These are phyloP conservation scores for Zele albiditarsus DNA, from an alignment of 2,888 invertebrate genomes.

Conservation along the genomic window DNA sequence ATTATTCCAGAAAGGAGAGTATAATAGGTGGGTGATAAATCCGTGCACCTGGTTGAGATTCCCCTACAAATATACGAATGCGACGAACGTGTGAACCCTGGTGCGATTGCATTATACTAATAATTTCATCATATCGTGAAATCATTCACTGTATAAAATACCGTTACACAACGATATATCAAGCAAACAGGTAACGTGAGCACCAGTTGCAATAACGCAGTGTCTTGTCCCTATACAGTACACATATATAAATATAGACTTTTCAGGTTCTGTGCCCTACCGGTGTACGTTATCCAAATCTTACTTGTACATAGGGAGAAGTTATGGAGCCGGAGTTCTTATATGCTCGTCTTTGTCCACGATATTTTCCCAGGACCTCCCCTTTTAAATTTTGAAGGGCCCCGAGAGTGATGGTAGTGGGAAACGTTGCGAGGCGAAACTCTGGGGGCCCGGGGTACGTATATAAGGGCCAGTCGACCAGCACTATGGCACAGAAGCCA, in stretches of 20 bases:
- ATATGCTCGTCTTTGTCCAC: slow-evolving; percentile 53
- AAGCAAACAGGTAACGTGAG: slow-evolving; percentile 50
- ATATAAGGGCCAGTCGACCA: slow-evolving; percentile 59
- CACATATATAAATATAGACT: not conserved
- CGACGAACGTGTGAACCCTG: slow-evolving; percentile 26
- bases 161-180: slow-evolving; percentile 37
- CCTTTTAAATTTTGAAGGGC: slow-evolving; percentile 37
- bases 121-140: slow-evolving; percentile 18
- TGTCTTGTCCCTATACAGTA: slow-evolving; percentile 36
- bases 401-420: slow-evolving; percentile 37
- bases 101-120: not conserved
- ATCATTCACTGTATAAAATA: slow-evolving; percentile 29
- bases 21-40: not conserved
- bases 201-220: slow-evolving; percentile 1
- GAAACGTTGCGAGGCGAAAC: slow-evolving; percentile 33
- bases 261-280: slow-evolving; percentile 1
- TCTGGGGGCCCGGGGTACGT: slow-evolving; percentile 48
- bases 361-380: slow-evolving; percentile 66
- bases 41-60: slow-evolving; percentile 39
- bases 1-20: not conserved
- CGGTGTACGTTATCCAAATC: slow-evolving; percentile 19
- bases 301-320: not conserved
- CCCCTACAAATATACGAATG: slow-evolving; percentile 27
- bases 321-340: slow-evolving; percentile 14
- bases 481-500: slow-evolving; percentile 58